Conservation (phyloP, 2,113 vertebrate genomes). For the Aix galericulata region DNA sequence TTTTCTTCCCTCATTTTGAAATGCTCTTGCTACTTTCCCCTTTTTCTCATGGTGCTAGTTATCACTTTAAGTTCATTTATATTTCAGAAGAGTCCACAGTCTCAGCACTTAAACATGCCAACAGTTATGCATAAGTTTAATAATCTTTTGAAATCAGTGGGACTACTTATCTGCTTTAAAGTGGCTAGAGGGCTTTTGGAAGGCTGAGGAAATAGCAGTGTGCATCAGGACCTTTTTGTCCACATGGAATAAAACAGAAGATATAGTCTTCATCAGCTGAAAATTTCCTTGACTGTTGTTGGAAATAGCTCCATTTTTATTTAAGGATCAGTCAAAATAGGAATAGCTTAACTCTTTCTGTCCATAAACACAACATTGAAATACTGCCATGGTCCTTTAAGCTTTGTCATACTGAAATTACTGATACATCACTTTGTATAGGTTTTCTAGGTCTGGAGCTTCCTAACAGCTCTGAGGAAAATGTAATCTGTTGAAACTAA, state of each 20-base stretch:
- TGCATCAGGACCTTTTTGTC: neutral
- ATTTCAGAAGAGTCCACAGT: neutral
- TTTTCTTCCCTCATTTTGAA: neutral
- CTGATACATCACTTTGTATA: neutral
- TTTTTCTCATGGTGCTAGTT: neutral
- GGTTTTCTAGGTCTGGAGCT: neutral
- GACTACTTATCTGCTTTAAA: neutral
- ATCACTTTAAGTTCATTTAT: neutral
- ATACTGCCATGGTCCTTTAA: neutral
- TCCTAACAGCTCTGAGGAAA: conserved; percentile 11
- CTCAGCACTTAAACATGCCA: neutral
- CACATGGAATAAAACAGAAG: neutral
- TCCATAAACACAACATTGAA: neutral
- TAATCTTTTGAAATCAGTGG: neutral
- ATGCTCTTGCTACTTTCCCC: neutral
- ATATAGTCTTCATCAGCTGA: neutral
- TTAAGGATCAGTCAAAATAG: neutral
- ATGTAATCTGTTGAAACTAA: conserved; percentile 12
- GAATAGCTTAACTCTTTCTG: neutral
- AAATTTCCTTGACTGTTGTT: neutral
- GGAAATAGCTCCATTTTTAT: neutral
- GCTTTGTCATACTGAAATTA: neutral
- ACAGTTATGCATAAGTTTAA: neutral
- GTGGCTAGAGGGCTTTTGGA: neutral
- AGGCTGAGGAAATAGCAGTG: neutral